Base-by-base conservation (phyloP, 2,113 vertebrate species). In the Atlantisia rogersi region DNA sequence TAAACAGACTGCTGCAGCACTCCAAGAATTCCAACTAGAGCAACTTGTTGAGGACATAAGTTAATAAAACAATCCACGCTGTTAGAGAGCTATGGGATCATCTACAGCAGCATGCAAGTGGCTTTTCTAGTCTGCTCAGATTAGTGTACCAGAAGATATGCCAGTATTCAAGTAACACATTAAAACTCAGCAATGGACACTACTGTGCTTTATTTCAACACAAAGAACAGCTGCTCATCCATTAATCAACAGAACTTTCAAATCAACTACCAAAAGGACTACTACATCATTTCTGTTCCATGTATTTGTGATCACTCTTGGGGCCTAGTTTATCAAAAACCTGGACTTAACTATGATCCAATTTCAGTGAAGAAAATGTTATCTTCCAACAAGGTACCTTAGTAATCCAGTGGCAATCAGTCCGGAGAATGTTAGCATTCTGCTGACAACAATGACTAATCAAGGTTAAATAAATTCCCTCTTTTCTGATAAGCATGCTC, bases 141-240 rank as follows among this genome's bases (percentile, higher is more conserved):
- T 97, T 95, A 97, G 96, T 75, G 95, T 97, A 97, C 92, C 97
- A 97, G 94, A 96, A 97, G 92, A 96, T 96, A 98, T 95, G 93
- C 80, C 96, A 90, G 95, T 93, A 96, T 95, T 95, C 96, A 98
- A 97, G 95, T 97, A 95, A 96, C 90, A 97, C 80, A 88, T 75
- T 96, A 94, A 95, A 96, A 96, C 91, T 95, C 94, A 94, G 84
- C 91, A 96, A 97, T 81, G 96, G 97, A 97, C 92, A 97, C 90
- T 92, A 96, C 70, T 94, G 95, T 96, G 92, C 89, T 97, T 97
- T 97, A 97, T 89, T 97, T 79, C 96, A 97, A 97, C 85, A 95
- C 97, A 98, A 97, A 98, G 94, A 97, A 97, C 96, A 98, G 95
- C 89, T 96, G 93, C 86, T 96, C 69, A 95, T 93, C 96, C 92